phyloP scores from a whole-genome alignment of 2,113 vertebrate species.

The Motacilla alba region DNA sequence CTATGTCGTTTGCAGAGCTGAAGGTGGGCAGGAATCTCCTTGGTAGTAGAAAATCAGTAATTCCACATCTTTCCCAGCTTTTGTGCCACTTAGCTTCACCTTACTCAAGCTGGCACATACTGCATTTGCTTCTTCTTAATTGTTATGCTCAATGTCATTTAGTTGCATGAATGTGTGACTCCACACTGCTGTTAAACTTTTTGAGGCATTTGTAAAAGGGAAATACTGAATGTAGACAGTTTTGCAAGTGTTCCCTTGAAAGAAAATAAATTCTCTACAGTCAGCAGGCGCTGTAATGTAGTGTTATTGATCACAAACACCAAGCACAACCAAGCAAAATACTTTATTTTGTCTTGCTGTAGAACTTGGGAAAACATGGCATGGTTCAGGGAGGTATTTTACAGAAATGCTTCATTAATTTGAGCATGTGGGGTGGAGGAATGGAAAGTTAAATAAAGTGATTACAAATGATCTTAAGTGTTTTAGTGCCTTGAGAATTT shows the following conservation, averaged over 20 bases:
- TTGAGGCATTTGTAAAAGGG: background rate
- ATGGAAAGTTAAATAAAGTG: background rate
- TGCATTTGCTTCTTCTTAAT: background rate
- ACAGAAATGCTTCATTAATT: background rate
- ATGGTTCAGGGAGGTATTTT: background rate
- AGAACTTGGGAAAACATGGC: background rate
- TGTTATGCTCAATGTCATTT: background rate
- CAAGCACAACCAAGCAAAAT: background rate
- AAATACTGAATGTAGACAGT: background rate
- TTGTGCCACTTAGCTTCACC: background rate
- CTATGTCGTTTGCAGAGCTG: background rate
- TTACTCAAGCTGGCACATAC: background rate
- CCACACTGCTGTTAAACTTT: background rate
- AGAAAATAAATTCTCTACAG: background rate
- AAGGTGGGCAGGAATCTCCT: background rate
- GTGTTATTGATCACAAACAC: background rate
- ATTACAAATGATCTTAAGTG: background rate
- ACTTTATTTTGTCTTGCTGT: background rate
- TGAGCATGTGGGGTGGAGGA: background rate
- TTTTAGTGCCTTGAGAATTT: background rate
- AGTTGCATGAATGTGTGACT: background rate
- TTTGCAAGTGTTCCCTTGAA: background rate
- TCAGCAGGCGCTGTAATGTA: background rate
- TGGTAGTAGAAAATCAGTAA: background rate
- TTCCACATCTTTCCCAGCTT: background rate